phyloP scores from a whole-genome alignment of 2,113 vertebrate species.

The Martes martes region DNA sequence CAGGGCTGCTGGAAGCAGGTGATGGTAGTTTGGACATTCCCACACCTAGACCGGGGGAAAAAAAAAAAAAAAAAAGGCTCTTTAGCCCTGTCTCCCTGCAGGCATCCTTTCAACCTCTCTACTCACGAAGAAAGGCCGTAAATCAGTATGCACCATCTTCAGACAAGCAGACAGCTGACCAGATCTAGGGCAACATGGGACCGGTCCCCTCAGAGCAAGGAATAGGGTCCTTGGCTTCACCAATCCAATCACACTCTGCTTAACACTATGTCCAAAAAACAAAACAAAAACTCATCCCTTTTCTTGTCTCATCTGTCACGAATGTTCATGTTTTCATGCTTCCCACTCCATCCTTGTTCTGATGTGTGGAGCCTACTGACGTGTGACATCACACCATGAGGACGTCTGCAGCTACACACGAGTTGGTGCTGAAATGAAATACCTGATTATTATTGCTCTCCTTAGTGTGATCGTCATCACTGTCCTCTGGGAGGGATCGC shows the following conservation, averaged over 20 bases:
- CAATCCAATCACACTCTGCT: not conserved
- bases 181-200: not conserved
- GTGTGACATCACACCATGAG: not conserved
- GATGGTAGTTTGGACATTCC: slow-evolving; percentile 21
- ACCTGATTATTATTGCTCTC: not conserved
- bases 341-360: not conserved
- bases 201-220: not conserved
- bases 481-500: not conserved
- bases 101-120: slow-evolving; percentile 1
- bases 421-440: not conserved
- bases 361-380: not conserved
- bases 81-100: not conserved
- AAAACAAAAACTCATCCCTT: not conserved
- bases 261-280: not conserved
- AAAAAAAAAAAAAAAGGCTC: not conserved
- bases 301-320: not conserved
- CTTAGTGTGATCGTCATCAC: not conserved
- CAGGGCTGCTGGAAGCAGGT: not conserved
- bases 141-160: not conserved
- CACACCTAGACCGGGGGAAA: not conserved
- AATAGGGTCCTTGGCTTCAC: not conserved
- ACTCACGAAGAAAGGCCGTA: fast-evolving
- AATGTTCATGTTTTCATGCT: not conserved
- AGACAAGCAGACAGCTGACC: not conserved
- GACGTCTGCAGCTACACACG: not conserved